Conservation (phyloP, 2,797 vertebrate species). For the Lepus townsendii region DNA sequence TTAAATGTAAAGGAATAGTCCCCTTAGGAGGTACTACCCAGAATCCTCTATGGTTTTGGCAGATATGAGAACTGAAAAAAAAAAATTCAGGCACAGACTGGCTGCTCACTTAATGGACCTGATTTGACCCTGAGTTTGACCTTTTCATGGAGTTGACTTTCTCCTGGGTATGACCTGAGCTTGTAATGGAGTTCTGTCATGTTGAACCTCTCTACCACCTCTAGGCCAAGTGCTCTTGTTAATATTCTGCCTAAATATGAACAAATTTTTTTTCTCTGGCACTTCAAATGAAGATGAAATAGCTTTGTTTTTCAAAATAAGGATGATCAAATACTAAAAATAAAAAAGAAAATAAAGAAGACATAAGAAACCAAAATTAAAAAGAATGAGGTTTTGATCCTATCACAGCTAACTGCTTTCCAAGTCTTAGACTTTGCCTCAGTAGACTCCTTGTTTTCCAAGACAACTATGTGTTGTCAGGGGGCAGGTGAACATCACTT, state of each 20-base stretch:
- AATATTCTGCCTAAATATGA: background rate
- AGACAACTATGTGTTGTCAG: background rate
- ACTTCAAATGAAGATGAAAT: constrained; percentile 11
- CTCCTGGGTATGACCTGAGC: background rate
- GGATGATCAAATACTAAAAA: background rate
- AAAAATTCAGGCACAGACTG: background rate
- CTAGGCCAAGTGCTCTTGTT: background rate
- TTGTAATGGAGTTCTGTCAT: background rate
- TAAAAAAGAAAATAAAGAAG: background rate
- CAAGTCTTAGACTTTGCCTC: constrained; percentile 31
- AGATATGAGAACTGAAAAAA: background rate
- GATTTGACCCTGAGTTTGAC: background rate
- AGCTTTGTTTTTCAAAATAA: constrained; percentile 55
- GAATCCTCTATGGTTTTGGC: background rate
- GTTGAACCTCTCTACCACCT: background rate
- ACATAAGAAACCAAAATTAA: background rate
- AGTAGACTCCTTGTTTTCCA: background rate
- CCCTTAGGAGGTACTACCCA: background rate
- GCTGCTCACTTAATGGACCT: background rate
- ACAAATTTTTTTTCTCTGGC: background rate
- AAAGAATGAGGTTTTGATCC: background rate
- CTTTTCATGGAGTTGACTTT: background rate
- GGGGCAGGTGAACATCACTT: background rate
- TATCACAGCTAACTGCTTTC: background rate
- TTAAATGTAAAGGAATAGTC: background rate